Percentiles rank a stretch among this genome's conserved stretches.
phyloP scores from a whole-genome alignment of 2,113 vertebrate genomes.

The Austrofundulus limnaeus region DNA sequence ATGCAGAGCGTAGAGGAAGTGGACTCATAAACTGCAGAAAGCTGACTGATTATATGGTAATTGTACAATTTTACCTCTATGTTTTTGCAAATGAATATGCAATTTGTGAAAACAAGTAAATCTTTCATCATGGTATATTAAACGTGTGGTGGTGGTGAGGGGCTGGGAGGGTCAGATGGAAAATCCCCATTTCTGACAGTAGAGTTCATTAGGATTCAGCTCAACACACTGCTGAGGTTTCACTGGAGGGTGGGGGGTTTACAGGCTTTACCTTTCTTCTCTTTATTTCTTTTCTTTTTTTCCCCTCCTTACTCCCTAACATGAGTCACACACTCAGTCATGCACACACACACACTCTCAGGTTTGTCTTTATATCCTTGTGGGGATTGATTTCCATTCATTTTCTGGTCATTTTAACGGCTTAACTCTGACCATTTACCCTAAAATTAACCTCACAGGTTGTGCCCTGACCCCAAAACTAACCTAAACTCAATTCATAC shows the following conservation, averaged over 20 bases:
- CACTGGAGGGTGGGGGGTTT: constrained; percentile 54
- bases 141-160: too few species aligned
- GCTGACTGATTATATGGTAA: not conserved
- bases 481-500: too few species aligned
- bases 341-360: not conserved
- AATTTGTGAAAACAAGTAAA: constrained; percentile 2
- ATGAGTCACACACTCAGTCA: constrained; percentile 1
- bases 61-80: not conserved
- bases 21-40: constrained; percentile 16
- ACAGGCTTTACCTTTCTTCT: constrained; percentile 28
- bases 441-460: too few species aligned
- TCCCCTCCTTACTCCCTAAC: not conserved
- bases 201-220: constrained; percentile 74
- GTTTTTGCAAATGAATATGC: constrained; percentile 11
- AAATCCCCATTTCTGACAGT: constrained; percentile 70
- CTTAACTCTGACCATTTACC: too few species aligned
- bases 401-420: too few species aligned
- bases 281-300: constrained; percentile 12
- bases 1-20: not conserved
- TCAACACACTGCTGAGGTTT: constrained; percentile 56
- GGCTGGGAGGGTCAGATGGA: too few species aligned
- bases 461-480: too few species aligned
- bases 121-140: constrained; percentile 16
- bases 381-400: too few species aligned
- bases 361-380: too few species aligned